Percentiles rank a stretch among this genome's conserved stretches.
Evolutionary conservation across 64 coral and sea anemone species (phyloP).

Genomic region (Stichodactyla helianthus): DNA sequence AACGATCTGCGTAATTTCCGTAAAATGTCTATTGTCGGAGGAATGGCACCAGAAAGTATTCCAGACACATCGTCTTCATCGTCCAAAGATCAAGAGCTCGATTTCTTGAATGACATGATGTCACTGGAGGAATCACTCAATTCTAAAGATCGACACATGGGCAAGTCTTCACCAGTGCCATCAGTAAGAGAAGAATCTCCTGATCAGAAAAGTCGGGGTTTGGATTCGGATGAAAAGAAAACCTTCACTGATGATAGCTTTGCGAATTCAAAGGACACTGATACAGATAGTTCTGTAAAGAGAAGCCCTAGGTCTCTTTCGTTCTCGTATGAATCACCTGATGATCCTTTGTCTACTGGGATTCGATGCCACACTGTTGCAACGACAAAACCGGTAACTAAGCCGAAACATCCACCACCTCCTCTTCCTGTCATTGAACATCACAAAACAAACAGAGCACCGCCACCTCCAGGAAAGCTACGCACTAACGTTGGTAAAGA

Average conservation of each 20-base stretch:
- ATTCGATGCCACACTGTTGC: not conserved
- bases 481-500: not conserved
- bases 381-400: not conserved
- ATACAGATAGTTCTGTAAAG: not conserved
- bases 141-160: not conserved
- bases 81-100: conserved; percentile 25
- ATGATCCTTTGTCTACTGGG: not conserved
- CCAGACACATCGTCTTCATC: conserved; percentile 11
- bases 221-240: not conserved
- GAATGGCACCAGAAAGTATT: not conserved
- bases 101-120: conserved; percentile 36
- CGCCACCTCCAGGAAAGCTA: not conserved
- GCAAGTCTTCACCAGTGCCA: not conserved
- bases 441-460: conserved; percentile 21
- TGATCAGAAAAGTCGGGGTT: not conserved
- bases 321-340: not conserved
- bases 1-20: conserved; percentile 25
- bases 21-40: not conserved
- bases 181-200: not conserved
- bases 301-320: not conserved
- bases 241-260: not conserved
- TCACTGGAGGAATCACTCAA: conserved; percentile 10
- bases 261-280: not conserved
- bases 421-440: conserved; percentile 16
- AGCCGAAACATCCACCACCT: conserved; percentile 10